Evolutionary conservation across 2,888 invertebrate species (phyloP).

Genomic region (Trachelus troglodyta): DNA sequence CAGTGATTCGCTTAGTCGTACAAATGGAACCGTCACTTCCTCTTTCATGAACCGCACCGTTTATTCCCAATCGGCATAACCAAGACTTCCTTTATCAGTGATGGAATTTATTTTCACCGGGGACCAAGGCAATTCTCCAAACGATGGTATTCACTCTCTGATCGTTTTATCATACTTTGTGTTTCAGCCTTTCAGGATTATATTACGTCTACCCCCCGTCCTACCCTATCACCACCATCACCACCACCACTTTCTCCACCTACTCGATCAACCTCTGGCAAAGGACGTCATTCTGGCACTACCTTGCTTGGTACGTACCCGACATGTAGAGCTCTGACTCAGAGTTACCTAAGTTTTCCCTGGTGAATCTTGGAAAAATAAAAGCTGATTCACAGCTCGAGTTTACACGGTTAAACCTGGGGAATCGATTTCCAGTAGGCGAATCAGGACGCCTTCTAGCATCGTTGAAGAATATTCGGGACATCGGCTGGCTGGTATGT

Average conservation of each 20-base stretch:
- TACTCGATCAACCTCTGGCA: background rate
- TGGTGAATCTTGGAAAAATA: background rate
- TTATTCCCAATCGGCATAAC: background rate
- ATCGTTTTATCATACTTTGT: background rate
- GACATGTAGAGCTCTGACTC: background rate
- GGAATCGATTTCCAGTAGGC: background rate
- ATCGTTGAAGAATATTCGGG: background rate
- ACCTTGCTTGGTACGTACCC: background rate
- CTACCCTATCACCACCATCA: background rate
- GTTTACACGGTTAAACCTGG: background rate
- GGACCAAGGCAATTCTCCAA: background rate
- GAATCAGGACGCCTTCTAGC: background rate
- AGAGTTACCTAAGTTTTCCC: background rate
- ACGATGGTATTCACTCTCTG: background rate
- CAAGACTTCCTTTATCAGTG: background rate
- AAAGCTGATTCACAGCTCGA: background rate
- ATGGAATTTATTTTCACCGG: background rate
- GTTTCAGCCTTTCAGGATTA: background rate
- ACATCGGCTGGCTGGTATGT: background rate
- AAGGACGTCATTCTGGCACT: background rate
- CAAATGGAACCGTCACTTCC: background rate
- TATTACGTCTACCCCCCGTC: background rate
- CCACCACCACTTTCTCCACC: background rate
- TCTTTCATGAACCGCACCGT: background rate
- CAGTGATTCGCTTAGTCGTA: background rate